phyloP scores from a whole-genome alignment of 2,888 invertebrate genomes.

The Byasa hedistus region DNA sequence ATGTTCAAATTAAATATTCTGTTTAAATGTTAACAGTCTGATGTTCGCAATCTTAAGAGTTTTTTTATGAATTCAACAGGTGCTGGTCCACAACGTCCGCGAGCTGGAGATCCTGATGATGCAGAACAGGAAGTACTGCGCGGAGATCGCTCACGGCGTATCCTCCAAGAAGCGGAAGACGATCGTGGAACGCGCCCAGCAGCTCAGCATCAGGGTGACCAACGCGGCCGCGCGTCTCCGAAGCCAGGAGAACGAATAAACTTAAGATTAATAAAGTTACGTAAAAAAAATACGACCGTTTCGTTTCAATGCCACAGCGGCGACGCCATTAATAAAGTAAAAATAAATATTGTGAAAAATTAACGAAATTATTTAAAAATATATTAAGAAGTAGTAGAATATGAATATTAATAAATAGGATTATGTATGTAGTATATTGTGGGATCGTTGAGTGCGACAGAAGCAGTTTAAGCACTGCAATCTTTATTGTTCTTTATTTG shows the following conservation, averaged over 20 bases:
- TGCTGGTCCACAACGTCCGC: conserved; percentile 80
- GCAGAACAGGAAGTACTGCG: conserved; percentile 98
- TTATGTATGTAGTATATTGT: too few species aligned
- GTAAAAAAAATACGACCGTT: conserved; percentile 10
- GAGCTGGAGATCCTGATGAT: conserved; percentile 99
- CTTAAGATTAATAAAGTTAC: conserved; percentile 41
- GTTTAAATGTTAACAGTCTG: too few species aligned
- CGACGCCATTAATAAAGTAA: neutral
- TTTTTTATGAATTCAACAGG: conserved; percentile 47
- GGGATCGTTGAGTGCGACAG: too few species aligned
- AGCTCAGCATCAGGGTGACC: conserved; percentile 96
- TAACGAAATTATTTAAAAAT: too few species aligned
- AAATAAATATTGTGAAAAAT: too few species aligned
- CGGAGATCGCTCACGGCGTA: conserved; percentile 98
- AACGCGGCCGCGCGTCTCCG: conserved; percentile 98
- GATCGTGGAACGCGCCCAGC: conserved; percentile 98
- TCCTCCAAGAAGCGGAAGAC: conserved; percentile 98
- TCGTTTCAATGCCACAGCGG: neutral
- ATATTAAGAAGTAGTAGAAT: too few species aligned
- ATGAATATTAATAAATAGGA: too few species aligned
- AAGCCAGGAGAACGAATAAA: conserved; percentile 99
- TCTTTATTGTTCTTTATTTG: too few species aligned
- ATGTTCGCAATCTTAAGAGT: too few species aligned
- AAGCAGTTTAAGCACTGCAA: too few species aligned
- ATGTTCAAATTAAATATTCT: neutral